These are phyloP conservation scores for Fregata magnificens DNA, from an alignment of 2,113 vertebrate genomes.

Conservation along the genomic window DNA sequence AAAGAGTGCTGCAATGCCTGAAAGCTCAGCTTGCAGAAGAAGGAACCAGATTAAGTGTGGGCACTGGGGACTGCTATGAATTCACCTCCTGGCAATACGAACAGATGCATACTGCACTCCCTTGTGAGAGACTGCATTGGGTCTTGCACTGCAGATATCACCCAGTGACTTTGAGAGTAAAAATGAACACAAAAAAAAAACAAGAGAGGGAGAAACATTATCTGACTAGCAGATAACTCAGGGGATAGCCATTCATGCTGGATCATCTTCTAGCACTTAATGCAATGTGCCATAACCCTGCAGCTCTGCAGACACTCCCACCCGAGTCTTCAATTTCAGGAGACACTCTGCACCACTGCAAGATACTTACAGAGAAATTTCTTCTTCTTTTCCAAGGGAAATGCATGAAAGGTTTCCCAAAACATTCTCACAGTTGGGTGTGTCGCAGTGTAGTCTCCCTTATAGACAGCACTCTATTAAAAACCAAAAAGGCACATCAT, in stretches of 20 bases:
- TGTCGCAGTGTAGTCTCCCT: constrained; percentile 89
- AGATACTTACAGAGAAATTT: constrained; percentile 89
- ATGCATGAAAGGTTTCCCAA: constrained; percentile 97
- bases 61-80: background rate
- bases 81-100: background rate
- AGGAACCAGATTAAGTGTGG: background rate
- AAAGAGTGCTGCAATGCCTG: background rate
- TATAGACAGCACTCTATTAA: constrained; percentile 87
- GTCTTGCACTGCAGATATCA: background rate
- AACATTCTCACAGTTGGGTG: constrained; percentile 93
- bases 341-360: background rate
- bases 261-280: background rate
- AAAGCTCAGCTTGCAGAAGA: background rate
- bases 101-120: background rate
- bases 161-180: background rate
- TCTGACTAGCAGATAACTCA: background rate
- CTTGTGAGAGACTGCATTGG: background rate
- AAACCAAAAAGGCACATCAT: background rate
- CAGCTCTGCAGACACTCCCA: background rate
- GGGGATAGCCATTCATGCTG: background rate
- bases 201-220: background rate
- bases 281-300: background rate
- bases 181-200: background rate
- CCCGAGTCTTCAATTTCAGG: background rate
- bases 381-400: constrained; percentile 95